A percentile compares a stretch with the other conserved stretches of the same genome.
Evolutionary conservation across 2,113 vertebrate species (phyloP).

Genomic region (Ciconia boyciana): DNA sequence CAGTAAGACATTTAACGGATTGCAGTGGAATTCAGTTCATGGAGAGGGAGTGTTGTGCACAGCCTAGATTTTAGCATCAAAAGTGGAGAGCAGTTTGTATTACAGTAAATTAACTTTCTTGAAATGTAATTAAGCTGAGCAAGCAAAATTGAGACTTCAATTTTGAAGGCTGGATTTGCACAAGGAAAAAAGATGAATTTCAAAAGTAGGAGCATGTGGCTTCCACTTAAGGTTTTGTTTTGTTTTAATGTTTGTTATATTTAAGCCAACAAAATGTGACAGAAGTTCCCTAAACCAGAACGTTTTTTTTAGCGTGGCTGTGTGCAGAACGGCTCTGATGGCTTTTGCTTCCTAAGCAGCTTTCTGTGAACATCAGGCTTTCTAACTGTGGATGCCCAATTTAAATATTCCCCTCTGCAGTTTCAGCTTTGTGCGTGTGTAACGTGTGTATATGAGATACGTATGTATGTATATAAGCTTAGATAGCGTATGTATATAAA

Average conservation of each 20-base stretch:
- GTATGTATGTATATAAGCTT: neutral
- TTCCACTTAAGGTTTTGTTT: neutral
- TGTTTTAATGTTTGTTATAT: neutral
- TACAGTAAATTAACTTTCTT: neutral
- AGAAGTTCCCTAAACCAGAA: neutral
- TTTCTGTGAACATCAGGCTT: neutral
- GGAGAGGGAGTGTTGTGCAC: neutral
- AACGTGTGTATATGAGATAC: neutral
- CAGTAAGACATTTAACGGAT: neutral
- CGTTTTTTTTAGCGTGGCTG: neutral
- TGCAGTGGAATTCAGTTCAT: neutral
- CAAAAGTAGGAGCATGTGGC: neutral
- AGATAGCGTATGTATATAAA: neutral
- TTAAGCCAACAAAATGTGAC: neutral
- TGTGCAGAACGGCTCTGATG: neutral
- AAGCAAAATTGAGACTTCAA: neutral
- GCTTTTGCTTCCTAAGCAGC: slow-evolving; percentile 9
- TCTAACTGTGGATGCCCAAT: neutral
- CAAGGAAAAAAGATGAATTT: neutral
- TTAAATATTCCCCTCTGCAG: neutral
- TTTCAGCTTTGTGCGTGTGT: neutral
- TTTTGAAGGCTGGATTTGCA: neutral
- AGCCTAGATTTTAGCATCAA: neutral
- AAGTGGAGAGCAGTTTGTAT: neutral
- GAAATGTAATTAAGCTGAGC: neutral